These are phyloP conservation scores for Hydraecia micacea DNA, from an alignment of 2,888 invertebrate species.

Conservation along the genomic window DNA sequence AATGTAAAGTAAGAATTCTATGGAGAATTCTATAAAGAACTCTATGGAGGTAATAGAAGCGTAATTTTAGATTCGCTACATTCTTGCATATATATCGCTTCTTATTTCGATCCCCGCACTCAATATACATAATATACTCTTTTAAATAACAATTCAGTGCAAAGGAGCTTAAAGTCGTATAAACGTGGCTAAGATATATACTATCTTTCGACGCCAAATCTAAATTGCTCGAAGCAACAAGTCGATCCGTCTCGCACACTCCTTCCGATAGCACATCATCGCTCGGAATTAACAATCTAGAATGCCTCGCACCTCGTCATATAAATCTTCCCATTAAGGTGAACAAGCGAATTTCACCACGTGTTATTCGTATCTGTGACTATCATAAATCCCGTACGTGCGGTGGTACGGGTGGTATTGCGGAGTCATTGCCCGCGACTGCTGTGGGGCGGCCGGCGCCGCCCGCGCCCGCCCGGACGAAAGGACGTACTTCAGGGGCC, in stretches of 20 bases:
- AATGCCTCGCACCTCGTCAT: conserved; percentile 59
- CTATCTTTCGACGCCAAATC: conserved; percentile 8
- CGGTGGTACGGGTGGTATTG: conserved; percentile 62
- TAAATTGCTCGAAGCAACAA: conserved; percentile 60
- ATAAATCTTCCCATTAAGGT: conserved; percentile 75
- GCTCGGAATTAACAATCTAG: conserved; percentile 65
- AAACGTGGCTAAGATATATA: not conserved
- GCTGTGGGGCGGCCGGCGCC: conserved; percentile 71
- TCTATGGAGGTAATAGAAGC: conserved; percentile 13
- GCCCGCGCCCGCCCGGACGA: conserved; percentile 70
- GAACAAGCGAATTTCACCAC: conserved; percentile 77
- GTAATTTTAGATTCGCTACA: conserved; percentile 16
- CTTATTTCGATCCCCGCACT: not conserved
- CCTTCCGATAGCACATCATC: conserved; percentile 60
- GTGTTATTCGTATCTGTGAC: conserved; percentile 73
- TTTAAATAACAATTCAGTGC: not conserved
- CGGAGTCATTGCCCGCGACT: conserved; percentile 69
- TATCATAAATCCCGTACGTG: conserved; percentile 77
- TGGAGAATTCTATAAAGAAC: conserved; percentile 26
- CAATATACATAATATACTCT: not conserved
- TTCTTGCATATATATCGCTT: not conserved
- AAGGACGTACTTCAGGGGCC: conserved; percentile 74
- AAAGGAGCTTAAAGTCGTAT: not conserved
- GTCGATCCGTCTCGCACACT: conserved; percentile 57
- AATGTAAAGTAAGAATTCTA: conserved; percentile 26